Evolutionary conservation across 2,888 invertebrate species (phyloP), one percentile per base, ranked within the genome.

Genomic region (Drosophila ustulata): DNA sequence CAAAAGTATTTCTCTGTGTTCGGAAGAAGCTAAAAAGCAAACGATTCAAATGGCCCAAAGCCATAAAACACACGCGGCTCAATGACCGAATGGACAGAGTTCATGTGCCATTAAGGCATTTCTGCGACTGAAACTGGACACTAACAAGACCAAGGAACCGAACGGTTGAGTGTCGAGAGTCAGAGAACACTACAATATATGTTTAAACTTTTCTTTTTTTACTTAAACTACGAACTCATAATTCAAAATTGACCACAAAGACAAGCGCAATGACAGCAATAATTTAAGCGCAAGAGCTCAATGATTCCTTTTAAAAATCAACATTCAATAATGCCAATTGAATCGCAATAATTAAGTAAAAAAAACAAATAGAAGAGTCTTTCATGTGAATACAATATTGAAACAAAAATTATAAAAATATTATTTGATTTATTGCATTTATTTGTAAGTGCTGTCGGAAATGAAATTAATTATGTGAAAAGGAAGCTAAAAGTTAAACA

Each of bases 21-120:
- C 63, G 18, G 37, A 55, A 52, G 50, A 62, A 56, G 68, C 79
- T 68, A 59, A 84, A 79, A 77, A 67, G 67, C 75, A 77, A 84
- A 75, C 75, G 75, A 75, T 68, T 62, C 82, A 43, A 84, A 73
- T 73, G 79, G 63, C 88, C 88, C 71, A 77, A 66, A 71, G 75
- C 83, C 81, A 88, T 83, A 88, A 83, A 83, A 83, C 87, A 83
- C 83, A 83, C 83, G 72, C 88, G 88, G 86, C 86, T 69, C 78
- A 71, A 72, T 75, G 83, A 53, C 63, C 68, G 52, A 82, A 77
- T 82, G 47, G 74, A 72, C 86, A 75, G 65, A 88, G 83, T 88
- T 85, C 80, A 82, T 88, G 86, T 72, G 67, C 75, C 88, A 88
- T 83, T 83, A 88, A 73, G 80, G 83, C 71, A 73, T 65, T 76